Conservation (phyloP, 2,888 invertebrate genomes). For the Uloborus plumipes region DNA sequence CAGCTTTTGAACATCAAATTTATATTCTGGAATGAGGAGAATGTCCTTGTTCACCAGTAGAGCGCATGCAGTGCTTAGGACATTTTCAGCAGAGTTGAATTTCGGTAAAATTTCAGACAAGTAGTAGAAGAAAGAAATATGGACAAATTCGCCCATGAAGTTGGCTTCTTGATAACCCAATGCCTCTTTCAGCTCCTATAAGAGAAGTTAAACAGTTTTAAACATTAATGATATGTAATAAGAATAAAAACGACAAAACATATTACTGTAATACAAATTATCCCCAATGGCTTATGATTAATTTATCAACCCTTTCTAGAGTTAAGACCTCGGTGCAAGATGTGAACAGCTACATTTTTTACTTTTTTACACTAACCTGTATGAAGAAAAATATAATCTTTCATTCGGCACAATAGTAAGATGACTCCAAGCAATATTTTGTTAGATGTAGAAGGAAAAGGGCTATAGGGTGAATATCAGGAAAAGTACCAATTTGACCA, state of each 20-base stretch:
- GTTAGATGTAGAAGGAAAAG: no score
- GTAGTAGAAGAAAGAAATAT: neutral
- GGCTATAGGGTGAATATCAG: no score
- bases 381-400: no score
- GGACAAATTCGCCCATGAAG: neutral
- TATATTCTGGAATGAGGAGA: neutral
- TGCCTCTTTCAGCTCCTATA: slow-evolving; percentile 4
- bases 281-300: no score
- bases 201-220: no score
- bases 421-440: no score
- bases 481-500: no score
- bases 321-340: no score
- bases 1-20: neutral
- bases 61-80: neutral
- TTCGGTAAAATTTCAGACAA: neutral
- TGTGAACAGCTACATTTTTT: no score
- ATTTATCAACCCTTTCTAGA: no score
- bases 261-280: neutral
- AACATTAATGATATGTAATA: neutral
- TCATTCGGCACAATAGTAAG: no score
- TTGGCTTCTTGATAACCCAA: neutral
- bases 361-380: no score
- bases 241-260: neutral
- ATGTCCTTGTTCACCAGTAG: neutral
- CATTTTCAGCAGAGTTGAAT: neutral